These are phyloP conservation scores for Papilio aristodemus DNA, from an alignment of 1,140 invertebrate genomes.

Conservation along the genomic window DNA sequence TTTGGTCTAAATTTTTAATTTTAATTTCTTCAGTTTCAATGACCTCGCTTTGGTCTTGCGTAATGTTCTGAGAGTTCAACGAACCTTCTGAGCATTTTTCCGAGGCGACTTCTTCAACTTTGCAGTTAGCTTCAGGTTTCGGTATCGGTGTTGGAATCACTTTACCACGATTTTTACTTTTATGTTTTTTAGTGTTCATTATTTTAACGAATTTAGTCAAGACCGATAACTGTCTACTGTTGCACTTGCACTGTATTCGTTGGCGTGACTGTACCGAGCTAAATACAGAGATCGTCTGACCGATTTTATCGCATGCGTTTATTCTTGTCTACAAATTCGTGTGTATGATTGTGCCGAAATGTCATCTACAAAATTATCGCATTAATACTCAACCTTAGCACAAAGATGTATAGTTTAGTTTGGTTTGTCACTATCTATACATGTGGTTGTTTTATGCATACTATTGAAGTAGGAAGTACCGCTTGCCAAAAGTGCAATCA, in stretches of 20 bases:
- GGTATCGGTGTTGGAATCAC: slow-evolving; percentile 39
- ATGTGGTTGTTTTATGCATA: slow-evolving; percentile 42
- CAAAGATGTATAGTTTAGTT: slow-evolving; percentile 32
- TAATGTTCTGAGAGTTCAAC: neutral
- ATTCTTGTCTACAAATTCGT: slow-evolving; percentile 45
- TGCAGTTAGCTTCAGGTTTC: slow-evolving; percentile 40
- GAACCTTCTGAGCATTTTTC: slow-evolving; percentile 36
- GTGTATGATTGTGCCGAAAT: slow-evolving; percentile 59
- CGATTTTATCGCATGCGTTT: slow-evolving; percentile 27
- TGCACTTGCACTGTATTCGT: slow-evolving; percentile 34
- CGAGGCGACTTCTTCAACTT: slow-evolving; percentile 41
- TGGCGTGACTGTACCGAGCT: slow-evolving; percentile 40
- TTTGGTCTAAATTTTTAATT: neutral
- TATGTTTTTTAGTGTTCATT: slow-evolving; percentile 69
- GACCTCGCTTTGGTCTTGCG: slow-evolving; percentile 41
- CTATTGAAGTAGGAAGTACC: slow-evolving; percentile 61
- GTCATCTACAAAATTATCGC: slow-evolving; percentile 45
- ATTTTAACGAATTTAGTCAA: slow-evolving; percentile 11
- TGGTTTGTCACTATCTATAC: slow-evolving; percentile 29
- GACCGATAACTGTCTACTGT: neutral
- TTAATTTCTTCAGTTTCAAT: slow-evolving; percentile 37
- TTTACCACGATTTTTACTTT: slow-evolving; percentile 63
- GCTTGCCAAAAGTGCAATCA: slow-evolving; percentile 70
- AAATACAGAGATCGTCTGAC: slow-evolving; percentile 43
- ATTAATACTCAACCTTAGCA: slow-evolving; percentile 34